Percentiles rank a stretch among this genome's conserved stretches.
Conservation (phyloP, 2,888 invertebrate species). For the Scaptomyza caliginosa region DNA sequence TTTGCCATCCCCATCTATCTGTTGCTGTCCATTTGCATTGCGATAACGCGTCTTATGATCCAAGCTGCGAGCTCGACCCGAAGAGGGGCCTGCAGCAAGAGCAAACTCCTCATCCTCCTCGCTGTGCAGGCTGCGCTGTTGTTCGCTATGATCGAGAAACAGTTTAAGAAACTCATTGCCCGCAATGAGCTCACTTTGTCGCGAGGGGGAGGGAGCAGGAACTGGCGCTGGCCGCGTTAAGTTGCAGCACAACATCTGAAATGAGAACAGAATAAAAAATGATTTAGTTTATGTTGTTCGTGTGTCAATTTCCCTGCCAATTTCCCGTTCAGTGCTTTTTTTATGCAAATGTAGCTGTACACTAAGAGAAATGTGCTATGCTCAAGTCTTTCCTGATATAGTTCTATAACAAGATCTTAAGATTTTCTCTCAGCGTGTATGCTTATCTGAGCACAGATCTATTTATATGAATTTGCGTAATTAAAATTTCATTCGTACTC, state of each 20-base stretch:
- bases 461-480: conserved; percentile 73
- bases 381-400: neutral
- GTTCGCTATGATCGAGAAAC: conserved; percentile 78
- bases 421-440: neutral
- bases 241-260: conserved; percentile 73
- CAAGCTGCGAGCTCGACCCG: conserved; percentile 54
- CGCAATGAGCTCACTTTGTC: conserved; percentile 81
- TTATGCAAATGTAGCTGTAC: conserved; percentile 57
- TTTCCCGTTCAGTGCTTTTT: conserved; percentile 44
- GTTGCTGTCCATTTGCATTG: conserved; percentile 54
- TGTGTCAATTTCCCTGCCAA: conserved; percentile 43
- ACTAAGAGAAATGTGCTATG: neutral
- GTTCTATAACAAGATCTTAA: no score
- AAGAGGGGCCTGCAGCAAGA: conserved; percentile 27
- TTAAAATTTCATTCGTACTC: conserved; percentile 67
- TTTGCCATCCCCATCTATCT: conserved; percentile 53
- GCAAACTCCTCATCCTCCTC: conserved; percentile 65
- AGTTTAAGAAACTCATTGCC: conserved; percentile 83
- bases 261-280: conserved; percentile 22
- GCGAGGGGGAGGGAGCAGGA: conserved; percentile 38
- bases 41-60: conserved; percentile 62
- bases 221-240: conserved; percentile 59
- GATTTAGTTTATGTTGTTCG: conserved; percentile 48
- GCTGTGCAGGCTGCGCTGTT: conserved; percentile 70
- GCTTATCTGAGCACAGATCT: conserved; percentile 64